Evolutionary conservation across 2,113 vertebrate genomes (phyloP), one percentile per base, ranked within the genome.

Genomic region (Bufo gargarizans): DNA sequence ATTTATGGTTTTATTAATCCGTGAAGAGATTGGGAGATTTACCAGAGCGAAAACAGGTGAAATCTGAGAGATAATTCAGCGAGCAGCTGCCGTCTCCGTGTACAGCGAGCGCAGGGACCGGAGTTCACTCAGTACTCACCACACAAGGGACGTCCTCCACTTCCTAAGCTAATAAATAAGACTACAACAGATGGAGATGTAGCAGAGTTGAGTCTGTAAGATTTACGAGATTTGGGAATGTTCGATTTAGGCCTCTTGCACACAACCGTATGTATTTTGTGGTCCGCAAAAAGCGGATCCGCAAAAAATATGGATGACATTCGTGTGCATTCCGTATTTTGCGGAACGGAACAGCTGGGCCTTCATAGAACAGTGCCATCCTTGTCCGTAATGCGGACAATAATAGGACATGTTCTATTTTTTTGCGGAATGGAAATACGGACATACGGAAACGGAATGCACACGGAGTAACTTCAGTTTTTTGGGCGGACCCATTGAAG

Each of bases 1-100:
- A 93, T 93, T 93, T 92, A 92, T 93, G 92, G 91, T 92, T 92
- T 92, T 92, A 93, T 93, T 93, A 92, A 93, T 93, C 92, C 91
- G 84, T 90, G 50, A 90, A 89, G 92, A 93, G 92, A 91, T 92
- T 92, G 90, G 17, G 86, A 53, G 89, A 90, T 89, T 90, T 90
- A 91, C 91, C 88, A 89, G 88, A 90, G 89, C 91, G 91, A 93
- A 90, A 92, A 91, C 89, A 92, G 89, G 92, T 92, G 93, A 93
- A 93, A 93, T 91, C 89, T 63, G 91, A 93, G 90, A 86, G 74
- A 56, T 90, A 92, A 91, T 91, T 91, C 89, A 91, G 90, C 86
- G 72, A 90, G 89, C 90, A 90, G 87, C 91, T 90, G 90, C 90
- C 86, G 33, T 43, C 22, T 33, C 22, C 13, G 14, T 14, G 2